Evolutionary conservation across 30 jellyfish, hydroid and myxozoan genomes (phyloP).

Genomic region (Catostylus mosaicus): DNA sequence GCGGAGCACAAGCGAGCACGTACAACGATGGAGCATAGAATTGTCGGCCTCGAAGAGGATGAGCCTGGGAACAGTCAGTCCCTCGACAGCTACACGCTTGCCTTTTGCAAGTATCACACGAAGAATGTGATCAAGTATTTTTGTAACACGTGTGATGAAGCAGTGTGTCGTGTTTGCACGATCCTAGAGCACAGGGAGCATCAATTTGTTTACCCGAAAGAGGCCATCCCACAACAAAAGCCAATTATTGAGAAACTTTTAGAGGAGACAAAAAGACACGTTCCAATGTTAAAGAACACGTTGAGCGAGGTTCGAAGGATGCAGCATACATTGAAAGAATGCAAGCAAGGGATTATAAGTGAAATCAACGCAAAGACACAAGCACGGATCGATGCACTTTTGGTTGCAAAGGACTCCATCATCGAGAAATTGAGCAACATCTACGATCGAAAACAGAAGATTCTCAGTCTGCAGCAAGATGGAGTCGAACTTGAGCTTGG

Average conservation of each 20-base stretch:
- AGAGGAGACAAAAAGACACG: slow-evolving; percentile 74
- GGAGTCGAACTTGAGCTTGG: slow-evolving; percentile 96
- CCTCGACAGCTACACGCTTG: slow-evolving; percentile 85
- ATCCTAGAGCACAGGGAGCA: slow-evolving; percentile 97
- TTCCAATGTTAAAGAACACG: slow-evolving; percentile 76
- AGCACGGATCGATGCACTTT: slow-evolving; percentile 84
- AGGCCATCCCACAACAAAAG: slow-evolving; percentile 93
- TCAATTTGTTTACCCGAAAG: slow-evolving; percentile 96
- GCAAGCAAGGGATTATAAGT: slow-evolving; percentile 73
- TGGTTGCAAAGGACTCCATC: slow-evolving; percentile 78
- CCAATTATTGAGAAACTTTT: slow-evolving; percentile 86
- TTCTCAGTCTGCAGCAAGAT: slow-evolving; percentile 89
- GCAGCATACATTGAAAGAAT: slow-evolving; percentile 79
- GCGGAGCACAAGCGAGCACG: slow-evolving; percentile 95
- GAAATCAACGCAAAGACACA: slow-evolving; percentile 92
- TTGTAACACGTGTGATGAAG: slow-evolving; percentile 97
- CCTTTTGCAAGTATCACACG: slow-evolving; percentile 95
- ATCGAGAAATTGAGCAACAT: slow-evolving; percentile 72
- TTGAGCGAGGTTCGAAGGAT: slow-evolving; percentile 72
- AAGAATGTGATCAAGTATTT: slow-evolving; percentile 94
- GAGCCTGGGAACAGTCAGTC: slow-evolving; percentile 79
- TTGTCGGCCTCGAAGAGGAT: slow-evolving; percentile 76
- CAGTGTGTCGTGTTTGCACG: slow-evolving; percentile 98
- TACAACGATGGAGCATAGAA: slow-evolving; percentile 89
- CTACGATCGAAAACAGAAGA: slow-evolving; percentile 82